Evolutionary conservation across 1,140 invertebrate species (phyloP), one percentile per base, ranked within the genome.

Genomic region (Chionoecetes opilio): DNA sequence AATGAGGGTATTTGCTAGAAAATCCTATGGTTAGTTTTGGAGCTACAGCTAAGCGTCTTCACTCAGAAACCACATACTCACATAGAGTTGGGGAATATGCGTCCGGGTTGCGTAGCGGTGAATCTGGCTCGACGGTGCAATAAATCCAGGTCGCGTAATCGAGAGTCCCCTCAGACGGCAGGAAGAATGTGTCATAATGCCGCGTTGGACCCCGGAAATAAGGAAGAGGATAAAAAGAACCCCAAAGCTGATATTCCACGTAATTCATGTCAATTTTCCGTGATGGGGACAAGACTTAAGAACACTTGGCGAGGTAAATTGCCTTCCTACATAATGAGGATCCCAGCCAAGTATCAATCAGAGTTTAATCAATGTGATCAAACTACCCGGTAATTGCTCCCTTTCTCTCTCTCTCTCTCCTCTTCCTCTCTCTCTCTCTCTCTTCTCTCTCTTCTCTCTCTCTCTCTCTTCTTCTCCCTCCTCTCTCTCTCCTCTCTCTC

Each of bases 361-460:
- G 85, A 35, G 93, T 38, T 89, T 93, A 93, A 93, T 93, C 93
- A 93, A 93, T 93, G 93, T 93, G 85, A 93, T 93, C 93, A 93
- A 93, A 93, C 88, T 93, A 86, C 32, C 85, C 93, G 63, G 93
- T 93, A 93, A 93, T 93, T 93, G 93, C 93, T 86, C 82, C 84
- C 82, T 82, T 34, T 92, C 75, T 82, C 91, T 84, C 91, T 35
- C 91, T 92, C 91, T 82, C 91, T 92, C 35, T 75, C n/a, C 75
- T 92, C 32, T 82, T 11, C 35, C 75, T 82, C 91, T 84, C 91
- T 35, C 75, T 92, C 75, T 82, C 91, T 92, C 75, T 82, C 34
- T 84, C 34, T n/a, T 85, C 82, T 84, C 32, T 38, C 34, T 84
- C 75, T n/a, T 85, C 91, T 38, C 63, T 84, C 75, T 92, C 91